phyloP scores from a whole-genome alignment of 2,113 vertebrate species.

The Nothocercus nigrocapillus region DNA sequence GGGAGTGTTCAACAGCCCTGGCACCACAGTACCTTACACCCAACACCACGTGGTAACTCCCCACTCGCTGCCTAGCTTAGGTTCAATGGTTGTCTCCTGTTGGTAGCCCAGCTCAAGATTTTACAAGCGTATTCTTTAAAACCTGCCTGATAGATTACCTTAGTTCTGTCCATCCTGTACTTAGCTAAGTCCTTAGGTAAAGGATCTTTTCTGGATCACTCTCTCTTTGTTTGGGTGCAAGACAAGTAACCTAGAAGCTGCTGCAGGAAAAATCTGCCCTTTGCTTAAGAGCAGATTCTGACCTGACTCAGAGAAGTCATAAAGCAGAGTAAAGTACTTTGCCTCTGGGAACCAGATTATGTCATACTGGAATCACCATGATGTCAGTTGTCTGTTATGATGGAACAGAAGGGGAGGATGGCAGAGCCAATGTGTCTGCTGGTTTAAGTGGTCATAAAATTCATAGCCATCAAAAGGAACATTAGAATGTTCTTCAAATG shows the following conservation, averaged over 20 bases:
- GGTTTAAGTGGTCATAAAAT: background rate
- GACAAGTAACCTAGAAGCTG: background rate
- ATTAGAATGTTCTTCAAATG: background rate
- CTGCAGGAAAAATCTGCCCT: background rate
- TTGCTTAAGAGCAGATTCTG: background rate
- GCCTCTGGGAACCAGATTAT: accelerated
- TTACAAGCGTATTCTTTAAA: background rate
- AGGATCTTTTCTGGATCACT: background rate
- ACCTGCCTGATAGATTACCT: no score
- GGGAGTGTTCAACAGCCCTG: background rate
- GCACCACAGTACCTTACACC: background rate
- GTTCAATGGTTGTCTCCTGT: background rate
- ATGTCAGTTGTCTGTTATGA: background rate
- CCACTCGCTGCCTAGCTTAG: accelerated
- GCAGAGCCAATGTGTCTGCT: background rate
- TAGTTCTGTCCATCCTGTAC: background rate
- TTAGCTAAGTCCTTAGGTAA: background rate
- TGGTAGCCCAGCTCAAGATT: background rate
- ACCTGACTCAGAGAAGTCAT: background rate
- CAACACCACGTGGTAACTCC: background rate
- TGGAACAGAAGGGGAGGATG: background rate
- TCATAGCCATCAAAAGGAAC: background rate
- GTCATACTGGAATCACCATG: background rate
- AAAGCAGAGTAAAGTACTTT: background rate
- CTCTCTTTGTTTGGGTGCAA: no score